Conservation (phyloP, 1,140 invertebrate genomes). For the Matsumurasca onukii region DNA sequence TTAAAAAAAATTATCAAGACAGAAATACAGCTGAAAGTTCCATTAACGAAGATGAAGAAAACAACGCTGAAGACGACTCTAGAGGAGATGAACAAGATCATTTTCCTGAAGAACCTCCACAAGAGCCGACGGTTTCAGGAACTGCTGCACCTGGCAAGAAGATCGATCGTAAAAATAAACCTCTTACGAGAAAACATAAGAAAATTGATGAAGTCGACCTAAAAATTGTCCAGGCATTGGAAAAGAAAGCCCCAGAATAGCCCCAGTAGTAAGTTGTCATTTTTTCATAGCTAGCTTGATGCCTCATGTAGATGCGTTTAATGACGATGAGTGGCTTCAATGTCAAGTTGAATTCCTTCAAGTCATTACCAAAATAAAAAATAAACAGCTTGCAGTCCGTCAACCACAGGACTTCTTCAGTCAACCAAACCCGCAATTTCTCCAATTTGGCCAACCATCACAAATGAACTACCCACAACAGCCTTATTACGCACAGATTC, state of each 20-base stretch:
- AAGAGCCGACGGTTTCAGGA: background rate
- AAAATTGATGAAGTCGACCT: conserved; percentile 1
- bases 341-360: background rate
- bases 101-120: background rate
- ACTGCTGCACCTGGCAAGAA: background rate
- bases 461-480: background rate
- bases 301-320: background rate
- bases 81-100: background rate
- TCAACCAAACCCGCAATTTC: background rate
- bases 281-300: conserved; percentile 4
- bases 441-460: background rate
- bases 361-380: background rate
- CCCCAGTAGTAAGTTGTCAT: background rate
- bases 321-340: conserved; percentile 7
- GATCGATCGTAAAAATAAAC: background rate
- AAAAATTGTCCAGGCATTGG: background rate
- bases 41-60: background rate
- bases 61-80: background rate
- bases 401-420: background rate
- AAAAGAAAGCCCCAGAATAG: background rate
- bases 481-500: background rate
- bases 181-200: background rate
- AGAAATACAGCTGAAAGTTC: background rate
- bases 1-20: conserved; percentile 1
- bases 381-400: background rate